Evolutionary conservation across 2,888 invertebrate genomes (phyloP), one percentile per base, ranked within the genome.

Genomic region (Hecatera dysodea): DNA sequence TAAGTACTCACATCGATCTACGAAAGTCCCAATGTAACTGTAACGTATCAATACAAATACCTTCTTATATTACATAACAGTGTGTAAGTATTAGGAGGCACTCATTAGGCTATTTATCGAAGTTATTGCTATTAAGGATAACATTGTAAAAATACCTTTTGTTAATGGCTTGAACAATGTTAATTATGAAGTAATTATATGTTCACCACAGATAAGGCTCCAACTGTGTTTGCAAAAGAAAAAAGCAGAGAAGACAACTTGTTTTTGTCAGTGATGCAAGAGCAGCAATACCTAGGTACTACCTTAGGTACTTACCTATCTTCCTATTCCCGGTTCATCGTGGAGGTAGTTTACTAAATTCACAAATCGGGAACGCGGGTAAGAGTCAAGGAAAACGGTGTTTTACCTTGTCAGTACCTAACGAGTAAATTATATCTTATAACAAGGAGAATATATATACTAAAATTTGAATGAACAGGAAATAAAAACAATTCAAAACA

Each of bases 41-140:
- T n/a, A 46, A 9, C 27, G 15, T 50, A 36, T 44, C 29, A 48
- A 48, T 60, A n/a, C 48, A 42, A 48, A 27, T 42, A 42, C 19
- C 11, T 33, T 12, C 39, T 48, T 55, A 46, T 48, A 69, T 29
- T 19, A 19, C 50, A 39, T 27, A 63, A 19, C 50, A 3, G 24
- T 36, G 48, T 42, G 19, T 22, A 11, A 8, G 24, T 42, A 39
- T 72, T 42, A 39, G 36, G 36, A 44, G 12, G n/a, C 44, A 63
- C 15, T 12, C 29, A 44, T 36, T 52, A 17, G 17, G 24, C 46
- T 73, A 76, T 29, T 55, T 72, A 78, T 39, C 73, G 39, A 53
- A 57, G 27, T 48, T 27, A 61, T 55, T 48, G 62, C 59, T 27
- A 50, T 55, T 63, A 73, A 44, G 74, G 80, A 76, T 33, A 73